These are phyloP conservation scores for Chloebia gouldiae DNA, from an alignment of 2,113 vertebrate species.

Conservation along the genomic window DNA sequence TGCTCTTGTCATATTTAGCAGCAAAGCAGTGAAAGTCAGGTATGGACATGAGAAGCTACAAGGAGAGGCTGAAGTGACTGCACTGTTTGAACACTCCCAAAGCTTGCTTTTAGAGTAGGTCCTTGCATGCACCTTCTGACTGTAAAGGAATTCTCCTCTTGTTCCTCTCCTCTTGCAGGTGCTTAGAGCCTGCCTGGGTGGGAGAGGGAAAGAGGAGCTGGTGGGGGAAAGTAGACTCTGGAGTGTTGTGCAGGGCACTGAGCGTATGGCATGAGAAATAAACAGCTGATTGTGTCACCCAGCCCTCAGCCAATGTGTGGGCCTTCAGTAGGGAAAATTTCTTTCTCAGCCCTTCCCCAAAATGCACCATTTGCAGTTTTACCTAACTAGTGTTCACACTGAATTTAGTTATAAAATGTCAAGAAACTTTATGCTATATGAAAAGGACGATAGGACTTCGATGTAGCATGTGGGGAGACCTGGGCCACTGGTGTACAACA, in stretches of 20 bases:
- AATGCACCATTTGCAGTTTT: neutral
- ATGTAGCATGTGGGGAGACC: rapidly evolving
- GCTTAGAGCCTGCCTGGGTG: neutral
- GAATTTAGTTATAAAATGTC: neutral
- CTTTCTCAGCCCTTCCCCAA: neutral
- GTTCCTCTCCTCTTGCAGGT: neutral
- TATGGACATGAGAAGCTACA: neutral
- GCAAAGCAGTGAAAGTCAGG: rapidly evolving
- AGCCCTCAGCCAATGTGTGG: neutral
- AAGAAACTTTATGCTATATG: neutral
- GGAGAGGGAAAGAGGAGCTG: neutral
- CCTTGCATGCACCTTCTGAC: neutral
- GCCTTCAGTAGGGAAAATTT: neutral
- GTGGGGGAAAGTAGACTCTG: neutral
- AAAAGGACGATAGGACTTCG: neutral
- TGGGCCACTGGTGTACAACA: neutral
- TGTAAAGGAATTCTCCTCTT: neutral
- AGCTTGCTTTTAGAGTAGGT: neutral
- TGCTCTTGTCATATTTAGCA: neutral
- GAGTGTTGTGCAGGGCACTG: neutral
- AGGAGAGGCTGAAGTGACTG: rapidly evolving
- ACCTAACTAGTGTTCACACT: neutral
- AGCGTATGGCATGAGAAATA: rapidly evolving
- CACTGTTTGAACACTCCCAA: neutral
- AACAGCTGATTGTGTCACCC: neutral